phyloP scores from a whole-genome alignment of 2,888 invertebrate species.

The Pandemis cinnamomeana region DNA sequence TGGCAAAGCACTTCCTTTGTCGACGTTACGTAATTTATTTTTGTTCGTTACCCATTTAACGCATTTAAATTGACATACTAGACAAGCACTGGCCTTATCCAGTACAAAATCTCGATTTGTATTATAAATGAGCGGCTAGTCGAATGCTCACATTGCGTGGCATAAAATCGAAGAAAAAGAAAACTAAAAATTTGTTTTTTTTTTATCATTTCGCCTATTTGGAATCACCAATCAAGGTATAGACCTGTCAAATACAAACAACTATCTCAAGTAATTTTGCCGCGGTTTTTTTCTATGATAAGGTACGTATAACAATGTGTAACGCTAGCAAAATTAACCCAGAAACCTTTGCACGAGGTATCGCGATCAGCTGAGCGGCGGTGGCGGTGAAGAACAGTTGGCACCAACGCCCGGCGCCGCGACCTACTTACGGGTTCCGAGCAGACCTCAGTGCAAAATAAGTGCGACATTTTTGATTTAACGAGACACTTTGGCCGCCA shows the following conservation, averaged over 20 bases:
- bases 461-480: constrained; percentile 2
- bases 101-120: too few species aligned
- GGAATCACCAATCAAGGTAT: too few species aligned
- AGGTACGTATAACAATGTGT: constrained; percentile 58
- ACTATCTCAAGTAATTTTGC: neutral
- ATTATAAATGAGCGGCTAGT: too few species aligned
- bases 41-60: too few species aligned
- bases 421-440: constrained; percentile 49
- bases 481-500: constrained; percentile 7
- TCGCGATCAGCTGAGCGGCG: constrained; percentile 69
- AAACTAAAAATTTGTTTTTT: too few species aligned
- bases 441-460: constrained; percentile 10
- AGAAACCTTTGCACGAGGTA: constrained; percentile 75
- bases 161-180: too few species aligned
- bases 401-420: constrained; percentile 44
- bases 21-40: too few species aligned
- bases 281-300: constrained; percentile 28
- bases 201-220: too few species aligned
- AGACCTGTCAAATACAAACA: neutral
- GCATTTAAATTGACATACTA: too few species aligned
- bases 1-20: too few species aligned
- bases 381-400: constrained; percentile 54
- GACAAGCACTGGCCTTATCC: too few species aligned
- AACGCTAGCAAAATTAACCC: constrained; percentile 68
- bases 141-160: too few species aligned